Percentiles rank a stretch among this genome's conserved stretches.
phyloP scores from a whole-genome alignment of 2,797 vertebrate genomes.

The Bradypodion pumilum region DNA sequence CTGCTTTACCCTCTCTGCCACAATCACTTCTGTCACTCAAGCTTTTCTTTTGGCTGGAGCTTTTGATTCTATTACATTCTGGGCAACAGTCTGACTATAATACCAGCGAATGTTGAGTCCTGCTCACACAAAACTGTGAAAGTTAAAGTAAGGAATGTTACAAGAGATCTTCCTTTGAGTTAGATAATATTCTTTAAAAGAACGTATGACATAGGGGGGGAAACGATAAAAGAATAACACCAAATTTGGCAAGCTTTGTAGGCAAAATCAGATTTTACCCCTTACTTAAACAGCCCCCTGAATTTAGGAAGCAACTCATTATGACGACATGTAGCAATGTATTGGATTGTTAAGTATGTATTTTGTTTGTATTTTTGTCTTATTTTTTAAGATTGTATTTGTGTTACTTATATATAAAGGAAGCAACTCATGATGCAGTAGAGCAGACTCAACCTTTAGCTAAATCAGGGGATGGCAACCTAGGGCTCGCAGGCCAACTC shows the following conservation, averaged over 20 bases:
- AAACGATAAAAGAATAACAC: neutral
- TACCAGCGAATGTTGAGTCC: neutral
- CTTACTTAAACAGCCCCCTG: neutral
- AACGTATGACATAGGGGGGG: neutral
- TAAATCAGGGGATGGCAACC: no score
- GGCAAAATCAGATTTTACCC: neutral
- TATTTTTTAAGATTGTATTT: no score
- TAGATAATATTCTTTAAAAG: neutral
- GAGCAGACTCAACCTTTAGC: neutral
- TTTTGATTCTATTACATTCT: neutral
- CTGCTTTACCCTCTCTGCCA: neutral
- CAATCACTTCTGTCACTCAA: neutral
- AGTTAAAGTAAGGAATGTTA: neutral
- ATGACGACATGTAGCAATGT: no score
- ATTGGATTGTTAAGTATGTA: no score
- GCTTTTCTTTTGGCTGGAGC: neutral
- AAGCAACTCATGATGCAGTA: neutral
- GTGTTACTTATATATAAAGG: no score
- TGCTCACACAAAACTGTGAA: neutral
- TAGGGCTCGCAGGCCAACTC: no score
- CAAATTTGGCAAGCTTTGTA: neutral
- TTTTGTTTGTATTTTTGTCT: no score
- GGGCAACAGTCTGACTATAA: neutral
- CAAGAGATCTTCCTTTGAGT: neutral
- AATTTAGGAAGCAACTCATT: neutral